Evolutionary conservation across 2,797 vertebrate genomes (phyloP), one percentile per base, ranked within the genome.

Genomic region (Scolopax bukidnonensis): DNA sequence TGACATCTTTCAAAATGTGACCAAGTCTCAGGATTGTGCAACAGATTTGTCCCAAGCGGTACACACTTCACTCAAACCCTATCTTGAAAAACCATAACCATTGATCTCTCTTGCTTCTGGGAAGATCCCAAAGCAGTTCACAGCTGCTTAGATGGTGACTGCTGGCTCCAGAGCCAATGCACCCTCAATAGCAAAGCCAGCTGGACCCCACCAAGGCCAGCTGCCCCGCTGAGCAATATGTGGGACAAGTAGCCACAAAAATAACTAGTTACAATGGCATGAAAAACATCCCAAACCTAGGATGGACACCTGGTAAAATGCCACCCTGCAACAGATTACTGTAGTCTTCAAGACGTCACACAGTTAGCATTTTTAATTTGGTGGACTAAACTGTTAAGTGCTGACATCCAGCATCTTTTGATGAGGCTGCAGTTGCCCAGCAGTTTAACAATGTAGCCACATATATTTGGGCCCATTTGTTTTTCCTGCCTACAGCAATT

Each of bases 401-500:
- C 68, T 94, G 93, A 95, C 91, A 94, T 71, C 56, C 80, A 83
- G 11, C 57, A 57, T 75, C 93, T 86, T 75, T 54, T 53, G 91
- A 74, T 70, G 77, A 59, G 84, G 77, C 70, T 94, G 88, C 93
- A 94, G 85, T 90, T 94, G 83, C 95, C 96, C 84, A 91, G 93
- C 84, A 83, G 70, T 73, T 80, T 77, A 8, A 57, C 88, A 92
- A 77, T 3, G 50, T 40, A 86, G 80, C 69, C 87, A 63, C 80
- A 79, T 16, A 3, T 73, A 90, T 87, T 64, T 91, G 71, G 87
- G 74, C 63, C 74, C 76, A 79, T 95, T 96, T 96, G 87, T 89
- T 96, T 95, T 95, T 95, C 91, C 95, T 94, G 93, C 88, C 93
- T 96, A 4, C 86, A 68, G 86, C 53, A 89, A 91, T 93, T 97